Percentiles rank a stretch among this genome's conserved stretches.
Evolutionary conservation across 2,888 invertebrate species (phyloP).

Genomic region (Dermolepida albohirtum): DNA sequence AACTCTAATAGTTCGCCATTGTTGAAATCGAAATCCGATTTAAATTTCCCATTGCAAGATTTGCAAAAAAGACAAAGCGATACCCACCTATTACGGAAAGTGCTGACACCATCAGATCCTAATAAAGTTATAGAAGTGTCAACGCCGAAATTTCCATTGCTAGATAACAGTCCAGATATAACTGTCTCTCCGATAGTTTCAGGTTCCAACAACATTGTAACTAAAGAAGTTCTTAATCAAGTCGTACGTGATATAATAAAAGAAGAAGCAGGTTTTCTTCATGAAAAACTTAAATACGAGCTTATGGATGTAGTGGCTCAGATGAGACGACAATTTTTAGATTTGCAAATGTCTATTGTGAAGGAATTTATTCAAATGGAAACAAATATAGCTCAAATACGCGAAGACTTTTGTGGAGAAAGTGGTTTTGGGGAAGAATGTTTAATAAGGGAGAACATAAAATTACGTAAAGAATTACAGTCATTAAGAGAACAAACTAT

Average conservation of each 20-base stretch:
- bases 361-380: constrained; percentile 60
- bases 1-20: background rate
- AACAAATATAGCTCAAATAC: constrained; percentile 51
- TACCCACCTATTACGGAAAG: background rate
- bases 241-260: background rate
- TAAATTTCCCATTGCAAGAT: constrained; percentile 2
- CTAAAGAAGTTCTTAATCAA: background rate
- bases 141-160: constrained; percentile 39
- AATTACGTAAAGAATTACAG: constrained; percentile 66
- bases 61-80: constrained; percentile 15
- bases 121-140: constrained; percentile 24
- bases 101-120: background rate
- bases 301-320: constrained; percentile 52
- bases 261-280: constrained; percentile 40
- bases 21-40: constrained; percentile 5
- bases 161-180: background rate
- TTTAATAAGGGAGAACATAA: constrained; percentile 68
- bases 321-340: constrained; percentile 55
- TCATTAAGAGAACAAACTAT: constrained; percentile 61
- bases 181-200: constrained; percentile 26
- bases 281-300: constrained; percentile 53
- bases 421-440: constrained; percentile 64
- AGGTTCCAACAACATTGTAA: background rate
- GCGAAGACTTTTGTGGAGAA: constrained; percentile 50
- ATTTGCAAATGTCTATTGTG: constrained; percentile 58